Conservation (phyloP, 2,888 invertebrate species). For the Xylota sylvarum region DNA sequence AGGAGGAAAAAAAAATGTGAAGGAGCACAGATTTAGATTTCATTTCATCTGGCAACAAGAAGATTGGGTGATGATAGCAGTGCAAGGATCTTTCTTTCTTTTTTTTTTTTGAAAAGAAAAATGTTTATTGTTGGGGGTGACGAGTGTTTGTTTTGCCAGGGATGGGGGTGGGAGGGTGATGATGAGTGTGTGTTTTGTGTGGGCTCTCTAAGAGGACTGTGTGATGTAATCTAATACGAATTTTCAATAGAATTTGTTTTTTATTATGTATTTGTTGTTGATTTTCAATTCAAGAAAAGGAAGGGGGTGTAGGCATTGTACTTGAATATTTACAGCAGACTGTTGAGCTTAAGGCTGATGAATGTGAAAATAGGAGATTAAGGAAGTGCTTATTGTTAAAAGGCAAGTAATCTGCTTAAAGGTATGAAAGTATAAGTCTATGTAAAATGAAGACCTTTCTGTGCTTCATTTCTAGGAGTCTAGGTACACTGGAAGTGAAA, state of each 20-base stretch:
- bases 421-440: background rate
- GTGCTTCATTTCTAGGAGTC: too few relatives aligned
- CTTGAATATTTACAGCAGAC: background rate
- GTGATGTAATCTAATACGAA: constrained; percentile 49
- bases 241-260: constrained; percentile 30
- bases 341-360: constrained; percentile 33
- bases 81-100: constrained; percentile 21
- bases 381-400: background rate
- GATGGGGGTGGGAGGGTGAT: constrained; percentile 1
- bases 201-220: background rate
- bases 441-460: too few relatives aligned
- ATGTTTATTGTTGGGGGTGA: constrained; percentile 54
- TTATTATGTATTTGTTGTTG: constrained; percentile 27
- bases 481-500: too few relatives aligned
- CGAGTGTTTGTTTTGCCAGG: constrained; percentile 45
- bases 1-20: constrained; percentile 15
- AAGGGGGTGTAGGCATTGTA: background rate
- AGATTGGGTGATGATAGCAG: constrained; percentile 59
- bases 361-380: background rate
- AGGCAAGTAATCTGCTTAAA: constrained; percentile 18
- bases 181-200: background rate
- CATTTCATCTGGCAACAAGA: constrained; percentile 49
- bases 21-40: constrained; percentile 59
- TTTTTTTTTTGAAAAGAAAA: constrained; percentile 36
- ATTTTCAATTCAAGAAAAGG: constrained; percentile 26